Percentiles rank a stretch among this genome's conserved stretches.
Evolutionary conservation across 2,797 vertebrate species (phyloP).

Genomic region (Thaleichthys pacificus): DNA sequence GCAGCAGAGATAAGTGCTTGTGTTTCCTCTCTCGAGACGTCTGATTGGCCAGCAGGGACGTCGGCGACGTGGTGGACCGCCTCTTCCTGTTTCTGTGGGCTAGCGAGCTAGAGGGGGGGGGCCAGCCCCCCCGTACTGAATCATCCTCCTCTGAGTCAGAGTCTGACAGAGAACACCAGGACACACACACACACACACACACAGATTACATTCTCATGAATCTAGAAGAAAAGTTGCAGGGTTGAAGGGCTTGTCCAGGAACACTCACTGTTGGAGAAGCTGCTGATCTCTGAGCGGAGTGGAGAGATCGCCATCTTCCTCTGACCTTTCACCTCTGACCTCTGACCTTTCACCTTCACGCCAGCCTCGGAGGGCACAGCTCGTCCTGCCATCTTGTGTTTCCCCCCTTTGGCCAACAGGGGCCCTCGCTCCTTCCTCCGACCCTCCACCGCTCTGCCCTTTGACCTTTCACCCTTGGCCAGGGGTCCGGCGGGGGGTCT

Average conservation of each 20-base stretch:
- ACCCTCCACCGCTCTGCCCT: slow-evolving; percentile 76
- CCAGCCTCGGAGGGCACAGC: slow-evolving; percentile 78
- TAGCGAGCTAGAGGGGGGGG: slow-evolving; percentile 74
- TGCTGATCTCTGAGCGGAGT: slow-evolving; percentile 92
- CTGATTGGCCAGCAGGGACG: slow-evolving; percentile 77
- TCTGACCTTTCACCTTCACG: slow-evolving; percentile 85
- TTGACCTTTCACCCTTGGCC: slow-evolving; percentile 61
- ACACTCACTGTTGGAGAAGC: slow-evolving; percentile 96
- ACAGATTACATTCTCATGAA: neutral
- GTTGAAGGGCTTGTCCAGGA: neutral
- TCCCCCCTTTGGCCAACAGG: slow-evolving; percentile 82
- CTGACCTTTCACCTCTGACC: slow-evolving; percentile 82
- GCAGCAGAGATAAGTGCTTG: slow-evolving; percentile 92
- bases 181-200: slow-evolving; percentile 21
- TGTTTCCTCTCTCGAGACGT: slow-evolving; percentile 85
- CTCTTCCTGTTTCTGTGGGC: slow-evolving; percentile 73
- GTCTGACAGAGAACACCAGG: slow-evolving; percentile 76
- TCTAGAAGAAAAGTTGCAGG: neutral
- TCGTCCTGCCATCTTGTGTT: slow-evolving; percentile 77
- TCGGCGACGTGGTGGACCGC: slow-evolving; percentile 58
- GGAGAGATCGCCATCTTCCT: slow-evolving; percentile 86
- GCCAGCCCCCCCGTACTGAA: slow-evolving; percentile 86
- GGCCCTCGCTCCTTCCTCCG: slow-evolving; percentile 77
- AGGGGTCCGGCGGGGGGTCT: slow-evolving; percentile 35
- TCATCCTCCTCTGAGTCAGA: slow-evolving; percentile 92